Evolutionary conservation across 2,888 invertebrate species (phyloP).

Genomic region (Caradrina kadenii): DNA sequence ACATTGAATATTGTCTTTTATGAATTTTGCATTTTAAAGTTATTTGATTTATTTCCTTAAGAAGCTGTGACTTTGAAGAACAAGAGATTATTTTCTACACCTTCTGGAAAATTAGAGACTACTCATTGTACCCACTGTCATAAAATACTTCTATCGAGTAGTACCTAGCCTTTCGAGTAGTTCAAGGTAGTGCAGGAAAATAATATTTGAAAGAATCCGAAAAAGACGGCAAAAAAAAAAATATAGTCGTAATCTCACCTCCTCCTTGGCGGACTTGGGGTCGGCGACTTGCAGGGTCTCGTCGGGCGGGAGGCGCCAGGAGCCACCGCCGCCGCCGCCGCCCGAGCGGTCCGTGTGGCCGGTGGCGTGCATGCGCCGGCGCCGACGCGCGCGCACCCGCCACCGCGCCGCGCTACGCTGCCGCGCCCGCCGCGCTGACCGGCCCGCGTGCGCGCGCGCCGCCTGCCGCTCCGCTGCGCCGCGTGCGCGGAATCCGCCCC

Average conservation of each 20-base stretch:
- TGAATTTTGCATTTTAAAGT: conserved; percentile 31
- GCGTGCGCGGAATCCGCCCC: conserved; percentile 60
- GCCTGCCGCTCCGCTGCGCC: conserved; percentile 61
- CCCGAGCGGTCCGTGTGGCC: conserved; percentile 96
- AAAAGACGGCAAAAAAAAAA: background rate
- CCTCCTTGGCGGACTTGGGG: conserved; percentile 94
- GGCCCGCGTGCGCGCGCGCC: conserved; percentile 66
- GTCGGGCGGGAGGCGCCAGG: conserved; percentile 97
- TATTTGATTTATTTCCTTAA: conserved; percentile 25
- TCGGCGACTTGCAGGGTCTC: conserved; percentile 97
- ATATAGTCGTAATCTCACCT: conserved; percentile 77
- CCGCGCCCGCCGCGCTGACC: conserved; percentile 75
- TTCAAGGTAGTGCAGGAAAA: too few species aligned
- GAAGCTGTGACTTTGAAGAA: conserved; percentile 14
- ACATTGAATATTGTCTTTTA: conserved; percentile 43
- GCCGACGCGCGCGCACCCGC: conserved; percentile 91
- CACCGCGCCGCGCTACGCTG: conserved; percentile 89
- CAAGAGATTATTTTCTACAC: background rate
- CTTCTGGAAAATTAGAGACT: background rate
- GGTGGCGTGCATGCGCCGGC: conserved; percentile 96
- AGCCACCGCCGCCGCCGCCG: conserved; percentile 91
- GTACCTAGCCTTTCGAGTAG: too few species aligned
- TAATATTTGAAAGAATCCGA: background rate
- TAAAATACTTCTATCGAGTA: background rate
- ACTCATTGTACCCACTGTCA: background rate